These are phyloP conservation scores for Leptobrachium leishanense DNA, from an alignment of 2,113 vertebrate species.

Conservation along the genomic window DNA sequence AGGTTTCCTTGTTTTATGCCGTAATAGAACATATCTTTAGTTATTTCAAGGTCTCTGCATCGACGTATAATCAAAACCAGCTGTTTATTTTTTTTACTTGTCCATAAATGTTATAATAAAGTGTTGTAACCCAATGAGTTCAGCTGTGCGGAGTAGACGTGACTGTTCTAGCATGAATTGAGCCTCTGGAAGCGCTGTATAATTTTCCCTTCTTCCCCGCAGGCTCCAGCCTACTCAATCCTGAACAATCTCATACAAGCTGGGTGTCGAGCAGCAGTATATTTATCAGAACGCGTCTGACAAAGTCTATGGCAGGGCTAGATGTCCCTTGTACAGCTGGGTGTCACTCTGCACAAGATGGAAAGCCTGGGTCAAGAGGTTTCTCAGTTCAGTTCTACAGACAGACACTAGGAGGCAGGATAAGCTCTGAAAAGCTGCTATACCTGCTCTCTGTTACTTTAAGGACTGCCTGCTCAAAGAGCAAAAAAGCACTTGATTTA, in stretches of 20 bases:
- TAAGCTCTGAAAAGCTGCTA: background rate
- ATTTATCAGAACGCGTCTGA: conserved; percentile 84
- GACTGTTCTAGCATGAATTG: too few relatives aligned
- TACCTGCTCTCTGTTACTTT: background rate
- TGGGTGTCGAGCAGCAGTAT: conserved; percentile 90
- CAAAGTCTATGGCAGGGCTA: background rate
- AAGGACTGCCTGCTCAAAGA: background rate
- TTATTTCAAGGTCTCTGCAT: too few relatives aligned
- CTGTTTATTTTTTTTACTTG: too few relatives aligned
- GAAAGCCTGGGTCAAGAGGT: background rate
- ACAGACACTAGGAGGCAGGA: conserved; percentile 52
- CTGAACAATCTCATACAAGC: conserved; percentile 87
- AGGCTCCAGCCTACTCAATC: conserved; percentile 85
- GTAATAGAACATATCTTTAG: too few relatives aligned
- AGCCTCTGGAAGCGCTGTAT: background rate
- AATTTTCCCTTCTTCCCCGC: conserved; percentile 42
- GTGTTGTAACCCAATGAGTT: too few relatives aligned
- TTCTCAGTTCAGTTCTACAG: conserved; percentile 12
- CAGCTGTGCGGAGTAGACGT: too few relatives aligned
- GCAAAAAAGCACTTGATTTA: too few relatives aligned
- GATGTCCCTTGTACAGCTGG: conserved; percentile 30
- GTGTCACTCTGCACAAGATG: background rate
- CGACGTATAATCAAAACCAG: too few relatives aligned
- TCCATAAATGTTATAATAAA: too few relatives aligned
- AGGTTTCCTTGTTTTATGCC: too few relatives aligned